phyloP scores from a whole-genome alignment of 2,797 vertebrate genomes.

The Chaunax sp. region DNA sequence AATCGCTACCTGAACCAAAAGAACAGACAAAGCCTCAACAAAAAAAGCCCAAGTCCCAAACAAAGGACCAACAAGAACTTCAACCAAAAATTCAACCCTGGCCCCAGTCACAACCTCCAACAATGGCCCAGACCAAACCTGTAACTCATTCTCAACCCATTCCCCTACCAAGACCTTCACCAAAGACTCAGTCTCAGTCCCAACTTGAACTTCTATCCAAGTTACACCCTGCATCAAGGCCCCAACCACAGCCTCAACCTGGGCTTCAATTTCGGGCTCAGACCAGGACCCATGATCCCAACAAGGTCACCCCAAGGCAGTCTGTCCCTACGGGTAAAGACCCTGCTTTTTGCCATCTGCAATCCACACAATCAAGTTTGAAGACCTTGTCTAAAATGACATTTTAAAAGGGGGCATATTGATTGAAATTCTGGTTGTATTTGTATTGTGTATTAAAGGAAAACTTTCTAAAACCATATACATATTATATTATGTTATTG shows the following conservation, averaged over 20 bases:
- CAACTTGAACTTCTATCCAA: slow-evolving; percentile 32
- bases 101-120: slow-evolving; percentile 16
- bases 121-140: slow-evolving; percentile 14
- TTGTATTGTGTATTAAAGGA: slow-evolving; percentile 3
- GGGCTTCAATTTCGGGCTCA: slow-evolving; percentile 51
- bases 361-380: slow-evolving; percentile 39
- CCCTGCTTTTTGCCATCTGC: slow-evolving; percentile 54
- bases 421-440: not conserved
- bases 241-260: slow-evolving; percentile 51
- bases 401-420: slow-evolving; percentile 65
- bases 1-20: not conserved
- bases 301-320: slow-evolving; percentile 62
- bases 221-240: slow-evolving; percentile 23
- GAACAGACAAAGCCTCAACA: not conserved
- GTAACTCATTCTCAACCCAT: slow-evolving; percentile 11
- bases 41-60: slow-evolving; percentile 16
- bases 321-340: slow-evolving; percentile 75
- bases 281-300: slow-evolving; percentile 61
- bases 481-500: not conserved
- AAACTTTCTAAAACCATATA: slow-evolving; percentile 5
- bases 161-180: slow-evolving; percentile 8
- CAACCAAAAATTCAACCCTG: slow-evolving; percentile 32
- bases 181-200: slow-evolving; percentile 22
- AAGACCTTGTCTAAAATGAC: slow-evolving; percentile 19
- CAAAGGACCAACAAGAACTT: slow-evolving; percentile 10